Evolutionary conservation across 2,797 vertebrate genomes (phyloP), one percentile per base, ranked within the genome.

Genomic region (Betta splendens): DNA sequence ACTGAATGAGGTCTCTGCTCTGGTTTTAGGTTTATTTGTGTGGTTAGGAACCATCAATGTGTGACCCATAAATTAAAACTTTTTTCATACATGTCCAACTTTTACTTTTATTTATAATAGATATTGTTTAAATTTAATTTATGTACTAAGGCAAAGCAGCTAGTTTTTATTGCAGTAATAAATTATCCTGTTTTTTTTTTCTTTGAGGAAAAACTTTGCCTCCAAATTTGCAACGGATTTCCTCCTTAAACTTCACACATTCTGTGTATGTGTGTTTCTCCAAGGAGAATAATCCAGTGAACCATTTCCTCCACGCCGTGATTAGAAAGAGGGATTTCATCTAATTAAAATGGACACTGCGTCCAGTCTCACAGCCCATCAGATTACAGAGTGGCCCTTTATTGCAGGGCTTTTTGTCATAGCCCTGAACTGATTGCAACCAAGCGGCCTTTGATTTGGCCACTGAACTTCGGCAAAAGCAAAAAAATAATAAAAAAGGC

Each of bases 381-480:
- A 86, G 88, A 90, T 89, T 88, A 86, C 78, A 80, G 57, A 66
- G 62, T 40, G 7, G 67, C 45, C 52, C 65, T 85, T 85, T 83
- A 77, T 81, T 69, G 61, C 64, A 9, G 63, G 49, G 72, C 58
- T 81, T 84, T 85, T 84, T 88, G 85, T 92, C 90, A 86, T 88
- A 86, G 88, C 87, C 86, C 81, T 80, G 83, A 79, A 87, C 85
- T 89, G 89, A 90, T 92, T 90, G 90, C 82, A 77, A 84, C 62
- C 71, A 71, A 65, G 78, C 60, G 75, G 63, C 60, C 83, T 88
- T 89, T 87, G 79, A 91, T 90, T 91, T 54, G 75, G 57, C 66
- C 64, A 39, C 79, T 73, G 84, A 83, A 82, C 80, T 35, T 33
- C 64, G 52, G 72, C 76, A 75, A 74, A 67, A 33, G 43, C 4